Evolutionary conservation across 2,888 invertebrate genomes (phyloP).

Genomic region (Busseola fusca): DNA sequence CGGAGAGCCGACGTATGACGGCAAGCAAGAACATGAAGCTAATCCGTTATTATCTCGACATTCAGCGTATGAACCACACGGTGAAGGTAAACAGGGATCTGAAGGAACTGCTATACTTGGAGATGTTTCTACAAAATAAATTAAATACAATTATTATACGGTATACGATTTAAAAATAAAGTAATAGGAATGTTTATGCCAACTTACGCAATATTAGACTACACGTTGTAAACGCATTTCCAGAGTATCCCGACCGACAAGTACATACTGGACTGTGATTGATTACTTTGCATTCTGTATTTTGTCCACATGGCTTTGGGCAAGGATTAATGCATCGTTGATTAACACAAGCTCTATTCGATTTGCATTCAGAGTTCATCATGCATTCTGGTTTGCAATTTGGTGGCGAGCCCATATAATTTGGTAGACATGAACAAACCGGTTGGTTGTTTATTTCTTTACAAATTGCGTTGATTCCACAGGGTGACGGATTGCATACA

Average conservation of each 20-base stretch:
- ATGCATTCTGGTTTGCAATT: slow-evolving; percentile 91
- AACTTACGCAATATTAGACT: slow-evolving; percentile 88
- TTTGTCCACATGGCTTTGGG: slow-evolving; percentile 91
- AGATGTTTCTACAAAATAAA: slow-evolving; percentile 71
- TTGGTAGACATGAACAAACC: slow-evolving; percentile 92
- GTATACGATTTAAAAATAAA: not conserved
- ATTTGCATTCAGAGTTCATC: slow-evolving; percentile 90
- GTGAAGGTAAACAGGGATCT: slow-evolving; percentile 92
- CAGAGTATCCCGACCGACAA: slow-evolving; percentile 91
- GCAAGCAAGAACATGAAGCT: slow-evolving; percentile 92
- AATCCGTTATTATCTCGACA: slow-evolving; percentile 92
- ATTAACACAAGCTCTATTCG: slow-evolving; percentile 91
- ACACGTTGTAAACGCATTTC: slow-evolving; percentile 92
- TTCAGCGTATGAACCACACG: slow-evolving; percentile 92
- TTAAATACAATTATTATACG: slow-evolving; percentile 21
- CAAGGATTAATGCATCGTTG: slow-evolving; percentile 92
- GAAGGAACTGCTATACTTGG: slow-evolving; percentile 77
- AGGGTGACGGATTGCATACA: slow-evolving; percentile 93
- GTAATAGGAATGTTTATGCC: not conserved
- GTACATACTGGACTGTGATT: slow-evolving; percentile 93
- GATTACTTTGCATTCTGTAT: slow-evolving; percentile 91
- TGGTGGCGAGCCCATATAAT: slow-evolving; percentile 91
- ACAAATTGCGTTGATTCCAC: slow-evolving; percentile 93
- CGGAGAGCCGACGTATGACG: slow-evolving; percentile 90
- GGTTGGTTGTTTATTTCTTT: slow-evolving; percentile 92